These are phyloP conservation scores for Eubasilissa regina DNA, from an alignment of 1,140 invertebrate species.

Conservation along the genomic window DNA sequence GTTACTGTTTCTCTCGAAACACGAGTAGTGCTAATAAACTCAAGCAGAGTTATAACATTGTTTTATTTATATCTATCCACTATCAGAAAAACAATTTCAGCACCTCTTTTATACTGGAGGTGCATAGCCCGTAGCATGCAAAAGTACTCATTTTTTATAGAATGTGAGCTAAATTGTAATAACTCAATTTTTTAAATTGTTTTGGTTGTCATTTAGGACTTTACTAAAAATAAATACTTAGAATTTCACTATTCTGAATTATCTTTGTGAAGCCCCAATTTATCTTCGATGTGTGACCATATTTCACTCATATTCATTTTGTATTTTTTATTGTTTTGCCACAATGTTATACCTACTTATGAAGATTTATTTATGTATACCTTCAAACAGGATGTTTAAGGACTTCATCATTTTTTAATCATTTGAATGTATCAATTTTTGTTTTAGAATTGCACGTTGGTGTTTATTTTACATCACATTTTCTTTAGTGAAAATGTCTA, in stretches of 20 bases:
- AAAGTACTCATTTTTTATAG: neutral
- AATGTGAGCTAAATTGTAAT: neutral
- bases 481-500: conserved; percentile 3
- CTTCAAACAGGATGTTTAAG: neutral
- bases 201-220: conserved; percentile 1
- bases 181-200: neutral
- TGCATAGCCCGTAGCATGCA: neutral
- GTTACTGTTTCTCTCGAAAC: too few species aligned
- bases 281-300: neutral
- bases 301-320: conserved; percentile 22
- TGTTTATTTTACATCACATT: conserved; percentile 7
- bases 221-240: conserved; percentile 1
- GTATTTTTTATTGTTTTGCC: conserved; percentile 1
- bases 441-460: conserved; percentile 17
- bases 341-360: neutral
- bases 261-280: conserved; percentile 20
- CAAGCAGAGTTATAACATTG: too few species aligned
- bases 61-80: too few species aligned
- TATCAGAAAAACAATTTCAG: conserved; percentile 5
- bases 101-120: conserved; percentile 2
- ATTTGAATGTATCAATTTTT: conserved; percentile 5
- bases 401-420: neutral
- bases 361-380: neutral
- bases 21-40: too few species aligned
- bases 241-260: conserved; percentile 41